Evolutionary conservation across 2,113 vertebrate genomes (phyloP).

Genomic region (Cyprinodon tularosa): DNA sequence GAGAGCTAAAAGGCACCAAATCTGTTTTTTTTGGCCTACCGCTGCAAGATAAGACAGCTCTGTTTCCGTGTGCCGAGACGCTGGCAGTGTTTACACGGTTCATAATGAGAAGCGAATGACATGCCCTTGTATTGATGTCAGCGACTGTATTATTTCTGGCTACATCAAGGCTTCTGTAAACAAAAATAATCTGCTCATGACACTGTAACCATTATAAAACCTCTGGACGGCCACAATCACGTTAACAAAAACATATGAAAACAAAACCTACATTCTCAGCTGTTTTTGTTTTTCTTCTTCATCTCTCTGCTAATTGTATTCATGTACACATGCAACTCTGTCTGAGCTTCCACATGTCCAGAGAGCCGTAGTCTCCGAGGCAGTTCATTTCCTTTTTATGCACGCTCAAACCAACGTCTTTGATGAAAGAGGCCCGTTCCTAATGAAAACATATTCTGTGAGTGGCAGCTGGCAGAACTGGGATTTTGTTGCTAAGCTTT

Average conservation of each 20-base stretch:
- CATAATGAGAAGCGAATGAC: conserved; percentile 10
- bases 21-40: not conserved
- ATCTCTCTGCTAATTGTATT: conserved; percentile 49
- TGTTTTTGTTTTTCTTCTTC: conserved; percentile 31
- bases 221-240: conserved; percentile 38
- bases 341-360: conserved; percentile 57
- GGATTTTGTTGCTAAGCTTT: conserved; percentile 81
- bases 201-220: conserved; percentile 29
- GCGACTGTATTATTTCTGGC: conserved; percentile 30
- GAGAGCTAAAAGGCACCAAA: conserved; percentile 1
- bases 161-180: conserved; percentile 21
- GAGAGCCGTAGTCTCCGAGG: conserved; percentile 60
- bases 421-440: conserved; percentile 68
- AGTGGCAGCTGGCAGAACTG: conserved; percentile 70
- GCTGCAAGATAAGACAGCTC: not conserved
- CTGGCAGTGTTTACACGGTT: not conserved
- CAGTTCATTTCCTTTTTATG: conserved; percentile 76
- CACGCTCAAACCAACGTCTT: conserved; percentile 67
- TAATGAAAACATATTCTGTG: conserved; percentile 76
- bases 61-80: not conserved
- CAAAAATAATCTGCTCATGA: conserved; percentile 38
- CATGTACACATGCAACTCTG: conserved; percentile 37
- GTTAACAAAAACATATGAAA: conserved; percentile 40
- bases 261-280: conserved; percentile 18
- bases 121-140: conserved; percentile 20